Evolutionary conservation across 2,888 invertebrate genomes (phyloP), one percentile per base, ranked within the genome.

Genomic region (Hetaerina titia): DNA sequence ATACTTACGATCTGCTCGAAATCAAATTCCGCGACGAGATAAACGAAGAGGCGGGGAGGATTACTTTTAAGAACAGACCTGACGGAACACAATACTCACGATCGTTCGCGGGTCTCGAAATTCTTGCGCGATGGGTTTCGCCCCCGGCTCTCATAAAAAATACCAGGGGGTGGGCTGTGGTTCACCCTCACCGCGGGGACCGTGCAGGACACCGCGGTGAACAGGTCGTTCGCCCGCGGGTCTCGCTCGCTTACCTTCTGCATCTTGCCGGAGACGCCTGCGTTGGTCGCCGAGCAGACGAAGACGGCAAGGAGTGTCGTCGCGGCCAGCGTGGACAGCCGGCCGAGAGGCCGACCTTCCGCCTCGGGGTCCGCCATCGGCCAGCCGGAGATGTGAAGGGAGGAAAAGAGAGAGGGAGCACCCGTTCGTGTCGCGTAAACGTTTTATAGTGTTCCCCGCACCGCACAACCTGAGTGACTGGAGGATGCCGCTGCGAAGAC

Each of bases 381-480:
- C 60, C 69, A 25, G 25, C 74, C 81, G 81, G 13, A 31, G 81
- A 81, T 31, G 31, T 31, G 81, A 25, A 9, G 31, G 15, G 19
- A 64, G 64, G 19, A 19, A 19, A 19, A 19, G 64, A 64, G 64
- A 19, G 64, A 7, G 64, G 19, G 60, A 60, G 11, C 60, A 60
- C 60, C 60, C 69, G 69, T 7, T 69, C 69, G 22, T 22, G 7
- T 69, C 74, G 8, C 25, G 15, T 45, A 45, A 45, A 45, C 6
- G 69, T 69, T 13, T 31, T 25, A 8, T 31, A 15, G 31, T 81
- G 31, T 81, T 89, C 11, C 89, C 63, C 56, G 45, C 92, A 92
- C 92, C 92, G 69, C 92, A 69, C 92, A 74, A 92, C 69, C 92
- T 56, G 69, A 74, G 45, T 15, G 92, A 92, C 92, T 92, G 92